Percentiles rank a stretch among this genome's conserved stretches.
Evolutionary conservation across 2,888 invertebrate species (phyloP).

Genomic region (Pachycephus smyrnensis): DNA sequence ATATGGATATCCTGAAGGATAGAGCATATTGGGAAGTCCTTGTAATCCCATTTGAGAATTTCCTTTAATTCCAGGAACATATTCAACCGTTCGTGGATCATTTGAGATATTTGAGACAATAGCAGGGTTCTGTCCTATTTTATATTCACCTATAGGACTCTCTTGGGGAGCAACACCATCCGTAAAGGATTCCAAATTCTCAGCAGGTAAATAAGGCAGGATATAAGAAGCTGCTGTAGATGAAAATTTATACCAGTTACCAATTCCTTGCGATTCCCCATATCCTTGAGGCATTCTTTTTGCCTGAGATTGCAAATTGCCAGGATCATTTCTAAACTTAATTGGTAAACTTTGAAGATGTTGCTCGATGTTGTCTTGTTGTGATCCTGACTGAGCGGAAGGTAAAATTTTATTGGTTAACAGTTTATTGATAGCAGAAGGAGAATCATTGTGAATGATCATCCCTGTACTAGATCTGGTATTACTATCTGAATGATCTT

Average conservation of each 20-base stretch:
- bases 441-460: neutral
- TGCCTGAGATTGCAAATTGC: neutral
- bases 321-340: neutral
- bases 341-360: neutral
- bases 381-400: neutral
- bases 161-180: neutral
- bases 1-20: neutral
- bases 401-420: neutral
- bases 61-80: neutral
- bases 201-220: neutral
- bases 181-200: constrained; percentile 2
- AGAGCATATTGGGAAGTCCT: neutral
- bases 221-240: neutral
- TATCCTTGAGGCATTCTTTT: neutral
- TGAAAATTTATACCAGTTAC: neutral
- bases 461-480: neutral
- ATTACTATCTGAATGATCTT: neutral
- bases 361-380: neutral
- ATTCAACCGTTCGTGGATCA: neutral
- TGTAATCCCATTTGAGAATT: neutral
- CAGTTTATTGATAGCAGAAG: neutral
- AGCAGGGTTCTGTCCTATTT: neutral
- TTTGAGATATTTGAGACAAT: neutral
- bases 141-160: neutral
- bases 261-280: neutral